Evolutionary conservation across 2,797 vertebrate species (phyloP).

Genomic region (Darevskia mixta): DNA sequence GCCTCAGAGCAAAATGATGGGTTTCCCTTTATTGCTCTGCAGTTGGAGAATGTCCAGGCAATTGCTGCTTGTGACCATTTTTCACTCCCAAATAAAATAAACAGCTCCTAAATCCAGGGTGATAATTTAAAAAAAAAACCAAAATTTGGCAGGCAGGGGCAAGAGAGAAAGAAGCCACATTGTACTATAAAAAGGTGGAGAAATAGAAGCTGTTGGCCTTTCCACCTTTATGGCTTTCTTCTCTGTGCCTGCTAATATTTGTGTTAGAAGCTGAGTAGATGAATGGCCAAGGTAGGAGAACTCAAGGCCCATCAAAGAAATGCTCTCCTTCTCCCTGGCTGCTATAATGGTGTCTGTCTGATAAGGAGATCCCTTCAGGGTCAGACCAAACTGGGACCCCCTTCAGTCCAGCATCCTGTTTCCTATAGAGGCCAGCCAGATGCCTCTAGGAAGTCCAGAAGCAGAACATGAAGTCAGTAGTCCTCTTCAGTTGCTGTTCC

Average conservation of each 20-base stretch:
- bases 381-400: too few species aligned
- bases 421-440: background rate
- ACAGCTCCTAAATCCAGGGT: slow-evolving; percentile 53
- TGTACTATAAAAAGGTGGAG: slow-evolving; percentile 55
- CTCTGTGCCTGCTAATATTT: background rate
- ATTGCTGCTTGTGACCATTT: slow-evolving; percentile 3
- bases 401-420: background rate
- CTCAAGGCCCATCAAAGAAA: too few species aligned
- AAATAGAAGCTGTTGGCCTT: slow-evolving; percentile 51
- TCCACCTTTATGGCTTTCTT: slow-evolving; percentile 42
- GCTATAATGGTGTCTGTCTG: background rate
- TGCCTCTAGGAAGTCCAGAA: background rate
- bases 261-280: background rate
- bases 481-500: background rate
- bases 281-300: background rate
- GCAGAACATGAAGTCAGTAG: background rate
- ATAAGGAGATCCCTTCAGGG: too few species aligned
- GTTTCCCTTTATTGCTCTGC: slow-evolving; percentile 1
- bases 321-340: background rate
- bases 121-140: background rate
- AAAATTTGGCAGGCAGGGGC: slow-evolving; percentile 26
- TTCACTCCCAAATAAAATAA: slow-evolving; percentile 31
- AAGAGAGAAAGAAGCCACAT: slow-evolving; percentile 55
- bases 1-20: rapidly evolving
- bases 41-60: slow-evolving; percentile 28